Evolutionary conservation across 1,140 invertebrate species (phyloP).

Genomic region (Sycobia sp.): DNA sequence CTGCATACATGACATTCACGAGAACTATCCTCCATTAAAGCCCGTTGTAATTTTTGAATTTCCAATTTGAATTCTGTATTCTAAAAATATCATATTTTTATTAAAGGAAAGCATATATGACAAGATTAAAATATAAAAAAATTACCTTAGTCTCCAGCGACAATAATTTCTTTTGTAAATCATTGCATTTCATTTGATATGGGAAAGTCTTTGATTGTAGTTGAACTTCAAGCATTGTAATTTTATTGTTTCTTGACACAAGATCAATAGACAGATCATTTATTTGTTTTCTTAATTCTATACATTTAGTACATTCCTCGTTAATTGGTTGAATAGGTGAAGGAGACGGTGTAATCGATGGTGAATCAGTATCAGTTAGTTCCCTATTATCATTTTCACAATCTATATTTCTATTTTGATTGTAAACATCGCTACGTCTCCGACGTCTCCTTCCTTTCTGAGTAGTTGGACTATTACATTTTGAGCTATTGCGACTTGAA

Average conservation of each 20-base stretch:
- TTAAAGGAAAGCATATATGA: constrained; percentile 12
- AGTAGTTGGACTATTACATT: constrained; percentile 41
- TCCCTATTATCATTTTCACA: constrained; percentile 31
- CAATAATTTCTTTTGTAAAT: constrained; percentile 43
- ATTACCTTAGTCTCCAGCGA: constrained; percentile 43
- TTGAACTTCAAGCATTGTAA: constrained; percentile 48
- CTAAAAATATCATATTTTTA: constrained; percentile 25
- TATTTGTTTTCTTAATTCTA: constrained; percentile 43
- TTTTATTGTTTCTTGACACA: constrained; percentile 47
- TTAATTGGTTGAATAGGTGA: background rate
- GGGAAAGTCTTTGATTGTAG: constrained; percentile 50
- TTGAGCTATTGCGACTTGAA: constrained; percentile 37
- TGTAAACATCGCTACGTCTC: constrained; percentile 46
- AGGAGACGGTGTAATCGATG: constrained; percentile 18
- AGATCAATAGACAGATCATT: constrained; percentile 46
- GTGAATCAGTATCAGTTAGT: constrained; percentile 12
- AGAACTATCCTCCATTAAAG: constrained; percentile 32
- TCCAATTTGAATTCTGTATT: constrained; percentile 41
- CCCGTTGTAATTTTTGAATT: constrained; percentile 35
- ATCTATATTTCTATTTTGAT: constrained; percentile 47
- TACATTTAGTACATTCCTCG: constrained; percentile 29
- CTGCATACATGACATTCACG: constrained; percentile 48
- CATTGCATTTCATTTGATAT: constrained; percentile 47
- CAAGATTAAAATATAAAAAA: constrained; percentile 12
- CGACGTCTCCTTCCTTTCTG: constrained; percentile 38